Base-by-base conservation (phyloP, 2,888 invertebrate species). In the Amiota mariae region DNA sequence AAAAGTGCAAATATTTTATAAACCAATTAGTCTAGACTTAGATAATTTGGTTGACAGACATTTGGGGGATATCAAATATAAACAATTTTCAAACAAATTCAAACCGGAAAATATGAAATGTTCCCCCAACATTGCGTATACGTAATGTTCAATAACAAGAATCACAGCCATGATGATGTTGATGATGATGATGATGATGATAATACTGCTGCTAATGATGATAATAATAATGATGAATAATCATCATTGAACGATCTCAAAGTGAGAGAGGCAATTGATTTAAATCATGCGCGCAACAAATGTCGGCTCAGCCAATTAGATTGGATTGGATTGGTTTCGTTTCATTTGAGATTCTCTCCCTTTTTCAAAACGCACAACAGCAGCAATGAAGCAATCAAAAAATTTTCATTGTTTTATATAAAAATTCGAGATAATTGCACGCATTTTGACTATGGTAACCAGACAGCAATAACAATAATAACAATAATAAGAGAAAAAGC, bases 321-420 rank as follows among this genome's bases (percentile, higher is more conserved):
- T 36, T 36, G 36, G 36, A 36, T 36, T 36, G 36, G 36, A 36
- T 36, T 6, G 36, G 36, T 36, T 36, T 36, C 36, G 36, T 36
- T 36, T 36, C 36, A 6, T 36, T 36, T 36, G 36, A 6, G 36
- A 36, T 36, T 36, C 36, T 36, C 36, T 36, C 36, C 36, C 36
- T 36, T 36, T 36, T 4, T 6, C 36, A 36, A 63, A 71, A 6
- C 36, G 1, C n/a, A n/a, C n/a, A n/a, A n/a, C 24, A 24, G 3
- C 24, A 24, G 56, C 61, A 72, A 63, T 66, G 68, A 70, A 47
- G 82, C 82, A 81, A 85, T 84, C 84, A 82, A 78, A 84, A 76
- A 82, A 4, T 36, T 81, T 82, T 84, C 85, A 86, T 87, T 83
- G 83, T 83, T 86, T 87, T 80, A 85, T 85, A 85, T 83, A 84